Base-by-base conservation (phyloP, 2,113 vertebrate genomes). In the Steatornis caripensis region DNA sequence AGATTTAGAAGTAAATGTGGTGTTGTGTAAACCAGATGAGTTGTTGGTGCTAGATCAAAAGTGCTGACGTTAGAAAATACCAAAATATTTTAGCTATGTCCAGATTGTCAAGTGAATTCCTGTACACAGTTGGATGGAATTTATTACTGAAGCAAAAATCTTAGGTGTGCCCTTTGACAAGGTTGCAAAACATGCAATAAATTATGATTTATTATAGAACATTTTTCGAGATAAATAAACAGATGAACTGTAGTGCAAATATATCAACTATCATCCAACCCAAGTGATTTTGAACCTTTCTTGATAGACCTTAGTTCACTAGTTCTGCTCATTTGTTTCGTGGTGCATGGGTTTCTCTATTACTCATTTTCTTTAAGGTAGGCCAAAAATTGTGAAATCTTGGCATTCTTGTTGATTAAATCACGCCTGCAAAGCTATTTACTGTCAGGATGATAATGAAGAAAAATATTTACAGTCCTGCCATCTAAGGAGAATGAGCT, bases 401-500 rank as follows among this genome's bases (percentile, higher is more conserved):
- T 84, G 29, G 64, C 78, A 89, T 96, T 90, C 78, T 49, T 92
- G 34, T 88, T 84, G 87, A 94, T 81, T 81, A 92, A 95, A 82
- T 97, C 86, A 91, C 91, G 96, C 96, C 86, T 97, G 93, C 65
- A 64, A 93, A 95, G 94, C 89, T 96, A 95, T 96, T 97, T 97
- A 95, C 81, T 95, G 87, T 88, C 66, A 91, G 54, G 11, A 39
- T 89, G 94, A 97, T 97, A 96, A 93, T 92, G 57, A 96, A 92
- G 83, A 95, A 96, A 96, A 97, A 95, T 97, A 97, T 96, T 97
- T 97, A 95, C 92, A 77, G 71, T 94, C 60, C 65, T 96, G 76
- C 64, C 84, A 88, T 84, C 48, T 97, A 70, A 78, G 72, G 89
- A 87, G 58, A 90, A 71, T 22, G 41, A 95, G 69, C 86, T 95